A percentile compares a stretch with the other conserved stretches of the same genome.
These are phyloP conservation scores for Mellilla xanthometata DNA, from an alignment of 2,888 invertebrate species.

Conservation along the genomic window DNA sequence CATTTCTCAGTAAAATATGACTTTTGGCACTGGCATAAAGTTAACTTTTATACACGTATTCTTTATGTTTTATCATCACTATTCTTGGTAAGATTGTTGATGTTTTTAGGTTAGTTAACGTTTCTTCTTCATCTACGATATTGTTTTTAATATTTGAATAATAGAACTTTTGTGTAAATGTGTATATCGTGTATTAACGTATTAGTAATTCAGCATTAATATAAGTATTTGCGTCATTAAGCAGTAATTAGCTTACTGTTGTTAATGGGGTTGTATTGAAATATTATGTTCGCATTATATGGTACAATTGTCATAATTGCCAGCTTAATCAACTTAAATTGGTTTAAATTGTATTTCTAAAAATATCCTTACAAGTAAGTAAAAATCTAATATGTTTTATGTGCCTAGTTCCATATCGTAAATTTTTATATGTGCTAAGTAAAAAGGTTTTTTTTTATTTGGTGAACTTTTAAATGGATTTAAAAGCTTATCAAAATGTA, in stretches of 20 bases:
- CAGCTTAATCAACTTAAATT: slow-evolving; percentile 39
- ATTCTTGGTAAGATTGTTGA: slow-evolving; percentile 18
- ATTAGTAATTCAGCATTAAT: slow-evolving; percentile 38
- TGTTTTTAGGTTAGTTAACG: slow-evolving; percentile 63
- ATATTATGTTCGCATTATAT: slow-evolving; percentile 19
- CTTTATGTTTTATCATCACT: no score
- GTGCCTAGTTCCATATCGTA: no score
- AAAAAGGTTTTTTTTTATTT: no score
- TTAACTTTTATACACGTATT: no score
- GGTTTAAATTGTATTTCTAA: neutral
- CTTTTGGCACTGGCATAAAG: no score
- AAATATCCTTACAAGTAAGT: no score
- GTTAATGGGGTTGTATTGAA: slow-evolving; percentile 52
- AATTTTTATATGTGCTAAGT: no score
- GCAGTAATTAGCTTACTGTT: slow-evolving; percentile 49
- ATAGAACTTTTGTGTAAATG: slow-evolving; percentile 35
- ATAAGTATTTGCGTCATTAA: slow-evolving; percentile 51
- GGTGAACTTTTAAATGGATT: no score
- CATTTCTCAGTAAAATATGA: no score
- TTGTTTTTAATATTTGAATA: slow-evolving; percentile 53
- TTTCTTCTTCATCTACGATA: slow-evolving; percentile 55
- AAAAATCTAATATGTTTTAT: no score
- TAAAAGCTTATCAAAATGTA: no score
- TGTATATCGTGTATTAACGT: slow-evolving; percentile 35
- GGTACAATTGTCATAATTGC: slow-evolving; percentile 40